These are phyloP conservation scores for Okamejei kenojei DNA, from an alignment of 2,797 vertebrate genomes.

Conservation along the genomic window DNA sequence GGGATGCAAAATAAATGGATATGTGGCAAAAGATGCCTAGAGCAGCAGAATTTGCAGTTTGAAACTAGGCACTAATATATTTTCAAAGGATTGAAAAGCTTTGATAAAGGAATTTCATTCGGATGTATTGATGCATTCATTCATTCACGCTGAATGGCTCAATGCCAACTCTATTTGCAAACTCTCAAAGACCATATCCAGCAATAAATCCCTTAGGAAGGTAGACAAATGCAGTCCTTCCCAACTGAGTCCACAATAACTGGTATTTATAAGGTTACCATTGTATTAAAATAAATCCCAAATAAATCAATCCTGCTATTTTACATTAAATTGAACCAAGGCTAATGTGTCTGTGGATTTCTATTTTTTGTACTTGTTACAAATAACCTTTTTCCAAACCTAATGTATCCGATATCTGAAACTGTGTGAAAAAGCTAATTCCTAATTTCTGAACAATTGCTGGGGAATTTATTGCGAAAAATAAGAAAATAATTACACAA, in stretches of 20 bases:
- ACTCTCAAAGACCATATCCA: not conserved
- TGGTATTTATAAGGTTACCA: not conserved
- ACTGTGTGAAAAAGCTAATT: not conserved
- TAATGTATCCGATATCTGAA: not conserved
- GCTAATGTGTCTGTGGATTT: not conserved
- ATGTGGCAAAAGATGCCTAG: not conserved
- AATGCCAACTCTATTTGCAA: constrained; percentile 11
- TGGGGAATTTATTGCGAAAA: too few species aligned
- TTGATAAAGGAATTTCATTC: not conserved
- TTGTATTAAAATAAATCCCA: not conserved
- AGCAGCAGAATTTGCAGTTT: not conserved
- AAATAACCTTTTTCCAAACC: not conserved
- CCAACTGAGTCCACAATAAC: not conserved
- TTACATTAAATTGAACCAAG: not conserved
- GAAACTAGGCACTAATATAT: not conserved
- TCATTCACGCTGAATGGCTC: not conserved
- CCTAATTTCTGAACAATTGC: not conserved
- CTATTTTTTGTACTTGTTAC: too few species aligned
- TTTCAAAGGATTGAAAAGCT: not conserved
- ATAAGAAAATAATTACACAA: too few species aligned
- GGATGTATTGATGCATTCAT: not conserved
- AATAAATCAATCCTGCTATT: too few species aligned
- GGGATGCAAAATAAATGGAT: not conserved
- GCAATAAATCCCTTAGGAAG: not conserved
- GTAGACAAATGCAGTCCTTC: not conserved